Conservation (phyloP, 2,113 vertebrate species). For the Macrotus californicus region DNA sequence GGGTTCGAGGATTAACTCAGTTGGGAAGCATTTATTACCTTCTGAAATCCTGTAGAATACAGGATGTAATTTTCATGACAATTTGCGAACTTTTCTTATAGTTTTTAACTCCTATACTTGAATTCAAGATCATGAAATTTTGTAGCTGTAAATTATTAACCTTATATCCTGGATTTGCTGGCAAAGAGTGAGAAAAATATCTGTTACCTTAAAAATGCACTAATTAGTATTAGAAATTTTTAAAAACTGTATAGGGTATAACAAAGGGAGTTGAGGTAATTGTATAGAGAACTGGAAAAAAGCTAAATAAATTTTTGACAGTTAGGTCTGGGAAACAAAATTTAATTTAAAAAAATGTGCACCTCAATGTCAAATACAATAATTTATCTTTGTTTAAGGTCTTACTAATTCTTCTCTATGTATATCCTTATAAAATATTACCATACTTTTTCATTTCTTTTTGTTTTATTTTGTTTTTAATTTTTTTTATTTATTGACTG, state of each 20-base stretch:
- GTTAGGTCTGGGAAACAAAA: neutral
- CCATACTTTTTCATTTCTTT: conserved; percentile 36
- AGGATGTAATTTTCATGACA: neutral
- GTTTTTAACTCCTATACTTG: neutral
- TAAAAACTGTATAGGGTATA: neutral
- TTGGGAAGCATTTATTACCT: neutral
- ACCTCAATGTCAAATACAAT: neutral
- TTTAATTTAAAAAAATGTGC: neutral
- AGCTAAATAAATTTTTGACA: neutral
- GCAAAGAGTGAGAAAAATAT: neutral
- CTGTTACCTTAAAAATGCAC: neutral
- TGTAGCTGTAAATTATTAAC: neutral
- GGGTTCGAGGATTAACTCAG: neutral
- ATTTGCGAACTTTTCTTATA: neutral
- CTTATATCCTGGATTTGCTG: neutral
- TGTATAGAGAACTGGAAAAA: neutral
- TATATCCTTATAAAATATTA: conserved; percentile 62
- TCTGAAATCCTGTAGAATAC: neutral
- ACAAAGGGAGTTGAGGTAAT: neutral
- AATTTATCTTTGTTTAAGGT: neutral
- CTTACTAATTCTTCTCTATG: neutral
- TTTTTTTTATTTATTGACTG: too few species aligned
- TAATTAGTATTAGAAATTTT: neutral
- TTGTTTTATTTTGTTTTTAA: neutral
- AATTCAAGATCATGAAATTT: neutral